Evolutionary conservation across 2,888 invertebrate species (phyloP).

Genomic region (Scaptodrosophila latifasciaeformis): DNA sequence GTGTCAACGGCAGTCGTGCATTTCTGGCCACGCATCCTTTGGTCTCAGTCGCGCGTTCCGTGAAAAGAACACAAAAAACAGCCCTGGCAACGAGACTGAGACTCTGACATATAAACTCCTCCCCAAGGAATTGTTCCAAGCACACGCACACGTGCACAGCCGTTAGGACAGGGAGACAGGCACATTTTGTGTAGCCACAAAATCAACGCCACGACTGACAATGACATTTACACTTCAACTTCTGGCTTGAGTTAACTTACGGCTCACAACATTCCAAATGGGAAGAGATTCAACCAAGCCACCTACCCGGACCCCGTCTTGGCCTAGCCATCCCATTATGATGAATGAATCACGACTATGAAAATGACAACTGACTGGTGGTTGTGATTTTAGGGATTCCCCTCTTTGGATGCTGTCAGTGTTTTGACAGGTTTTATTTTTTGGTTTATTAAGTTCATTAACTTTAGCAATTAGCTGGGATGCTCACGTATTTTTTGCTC

Average conservation of each 20-base stretch:
- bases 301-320: too few relatives aligned
- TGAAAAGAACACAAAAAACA: too few relatives aligned
- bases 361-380: background rate
- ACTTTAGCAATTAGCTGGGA: constrained; percentile 28
- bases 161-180: background rate
- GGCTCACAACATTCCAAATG: too few relatives aligned
- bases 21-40: constrained; percentile 31
- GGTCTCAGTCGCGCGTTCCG: background rate
- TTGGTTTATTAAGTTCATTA: constrained; percentile 47
- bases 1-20: constrained; percentile 63
- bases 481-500: too few relatives aligned
- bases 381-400: background rate
- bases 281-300: too few relatives aligned
- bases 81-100: too few relatives aligned
- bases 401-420: too few relatives aligned
- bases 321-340: constrained; percentile 25
- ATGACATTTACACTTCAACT: constrained; percentile 65
- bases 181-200: background rate
- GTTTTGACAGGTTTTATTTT: constrained; percentile 24
- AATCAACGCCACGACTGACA: constrained; percentile 36
- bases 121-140: background rate
- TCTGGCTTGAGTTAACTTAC: constrained; percentile 42
- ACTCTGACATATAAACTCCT: too few relatives aligned
- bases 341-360: constrained; percentile 48
- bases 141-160: background rate